Conservation (phyloP, 2,113 vertebrate genomes). For the Daboia siamensis region DNA sequence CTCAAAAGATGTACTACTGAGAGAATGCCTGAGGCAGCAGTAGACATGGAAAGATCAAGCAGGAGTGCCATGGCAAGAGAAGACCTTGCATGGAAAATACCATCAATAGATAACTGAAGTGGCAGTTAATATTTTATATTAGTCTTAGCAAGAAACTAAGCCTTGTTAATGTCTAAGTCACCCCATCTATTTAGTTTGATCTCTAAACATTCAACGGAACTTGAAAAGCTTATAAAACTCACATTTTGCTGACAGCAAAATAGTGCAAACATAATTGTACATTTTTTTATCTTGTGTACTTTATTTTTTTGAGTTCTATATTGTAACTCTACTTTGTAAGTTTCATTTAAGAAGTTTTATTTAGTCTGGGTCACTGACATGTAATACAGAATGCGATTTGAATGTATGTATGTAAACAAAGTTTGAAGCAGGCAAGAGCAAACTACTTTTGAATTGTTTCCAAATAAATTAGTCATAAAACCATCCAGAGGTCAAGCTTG, state of each 20-base stretch:
- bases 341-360: neutral
- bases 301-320: neutral
- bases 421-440: neutral
- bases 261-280: neutral
- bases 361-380: neutral
- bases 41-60: neutral
- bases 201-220: neutral
- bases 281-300: neutral
- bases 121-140: neutral
- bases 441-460: neutral
- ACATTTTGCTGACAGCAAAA: neutral
- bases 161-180: neutral
- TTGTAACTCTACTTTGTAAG: neutral
- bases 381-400: neutral
- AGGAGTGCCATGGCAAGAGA: neutral
- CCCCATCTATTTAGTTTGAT: neutral
- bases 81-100: neutral
- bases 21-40: neutral
- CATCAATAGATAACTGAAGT: neutral
- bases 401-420: neutral
- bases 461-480: neutral
- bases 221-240: neutral
- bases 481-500: neutral
- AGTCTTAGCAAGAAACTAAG: neutral
- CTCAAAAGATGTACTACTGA: neutral